These are phyloP conservation scores for Neodiprion virginianus DNA, from an alignment of 1,140 invertebrate genomes.

Conservation along the genomic window DNA sequence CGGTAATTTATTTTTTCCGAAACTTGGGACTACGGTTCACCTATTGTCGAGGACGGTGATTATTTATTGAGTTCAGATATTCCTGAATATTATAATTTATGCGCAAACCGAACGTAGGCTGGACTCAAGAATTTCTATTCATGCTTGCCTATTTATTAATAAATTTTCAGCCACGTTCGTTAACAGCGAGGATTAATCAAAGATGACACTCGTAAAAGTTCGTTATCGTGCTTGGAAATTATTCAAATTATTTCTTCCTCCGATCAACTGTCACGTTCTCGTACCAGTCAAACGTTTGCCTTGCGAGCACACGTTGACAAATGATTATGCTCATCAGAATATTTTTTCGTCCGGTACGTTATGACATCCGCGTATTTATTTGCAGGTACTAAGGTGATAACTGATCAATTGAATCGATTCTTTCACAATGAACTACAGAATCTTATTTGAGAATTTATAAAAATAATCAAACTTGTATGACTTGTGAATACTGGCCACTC, in stretches of 20 bases:
- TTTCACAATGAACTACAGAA: too few relatives aligned
- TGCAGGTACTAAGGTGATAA: too few relatives aligned
- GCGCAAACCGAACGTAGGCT: conserved; percentile 20
- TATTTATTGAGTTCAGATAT: conserved; percentile 35
- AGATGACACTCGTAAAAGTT: background rate
- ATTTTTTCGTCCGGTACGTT: background rate
- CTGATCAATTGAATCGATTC: too few relatives aligned
- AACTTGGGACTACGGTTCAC: background rate
- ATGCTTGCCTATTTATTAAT: conserved; percentile 37
- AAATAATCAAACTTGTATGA: too few relatives aligned
- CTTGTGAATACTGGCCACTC: too few relatives aligned
- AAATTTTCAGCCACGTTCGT: conserved; percentile 37
- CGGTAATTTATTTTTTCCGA: conserved; percentile 19
- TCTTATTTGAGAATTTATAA: too few relatives aligned
- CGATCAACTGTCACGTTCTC: background rate
- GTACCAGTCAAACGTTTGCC: too few relatives aligned
- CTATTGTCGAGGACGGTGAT: conserved; percentile 23
- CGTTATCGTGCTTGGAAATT: background rate
- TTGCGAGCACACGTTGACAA: background rate
- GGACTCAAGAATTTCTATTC: conserved; percentile 36
- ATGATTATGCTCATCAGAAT: background rate
- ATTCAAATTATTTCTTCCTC: background rate
- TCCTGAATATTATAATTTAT: conserved; percentile 39
- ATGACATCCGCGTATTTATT: too few relatives aligned
- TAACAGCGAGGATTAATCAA: conserved; percentile 27